phyloP scores from a whole-genome alignment of 2,888 invertebrate genomes.

The Agrotis segetum region DNA sequence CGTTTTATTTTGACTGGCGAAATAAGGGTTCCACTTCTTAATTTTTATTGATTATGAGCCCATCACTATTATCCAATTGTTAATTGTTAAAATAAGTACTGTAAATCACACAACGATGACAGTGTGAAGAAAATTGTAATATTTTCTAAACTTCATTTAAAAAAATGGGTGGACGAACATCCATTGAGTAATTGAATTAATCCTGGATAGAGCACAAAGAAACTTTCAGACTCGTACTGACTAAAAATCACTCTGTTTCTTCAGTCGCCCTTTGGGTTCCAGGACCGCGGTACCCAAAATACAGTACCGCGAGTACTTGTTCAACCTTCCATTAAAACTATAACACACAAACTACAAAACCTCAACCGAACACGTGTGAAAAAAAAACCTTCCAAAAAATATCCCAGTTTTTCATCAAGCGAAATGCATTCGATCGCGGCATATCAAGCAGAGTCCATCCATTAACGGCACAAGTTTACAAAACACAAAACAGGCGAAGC shows the following conservation, averaged over 20 bases:
- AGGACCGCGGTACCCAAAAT: too few relatives aligned
- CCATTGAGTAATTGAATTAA: too few relatives aligned
- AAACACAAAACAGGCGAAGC: constrained; percentile 72
- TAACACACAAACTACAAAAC: not conserved
- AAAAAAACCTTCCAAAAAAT: constrained; percentile 41
- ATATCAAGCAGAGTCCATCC: constrained; percentile 80
- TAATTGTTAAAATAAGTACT: too few relatives aligned
- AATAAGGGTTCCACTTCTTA: not conserved
- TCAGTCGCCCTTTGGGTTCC: too few relatives aligned
- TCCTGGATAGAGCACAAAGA: too few relatives aligned
- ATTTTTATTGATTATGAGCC: not conserved
- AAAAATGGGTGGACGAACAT: too few relatives aligned
- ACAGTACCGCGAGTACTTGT: too few relatives aligned
- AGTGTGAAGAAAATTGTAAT: too few relatives aligned
- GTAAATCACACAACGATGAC: not conserved
- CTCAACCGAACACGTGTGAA: constrained; percentile 13
- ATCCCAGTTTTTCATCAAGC: constrained; percentile 75
- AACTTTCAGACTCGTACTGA: too few relatives aligned
- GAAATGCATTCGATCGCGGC: constrained; percentile 82
- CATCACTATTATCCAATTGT: too few relatives aligned
- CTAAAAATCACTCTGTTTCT: too few relatives aligned
- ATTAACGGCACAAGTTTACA: constrained; percentile 84
- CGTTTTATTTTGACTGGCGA: constrained; percentile 23
- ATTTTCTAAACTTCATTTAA: too few relatives aligned
- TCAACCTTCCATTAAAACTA: not conserved